Base-by-base conservation (phyloP, 1,140 invertebrate genomes). In the Neuroterus valhalla region DNA sequence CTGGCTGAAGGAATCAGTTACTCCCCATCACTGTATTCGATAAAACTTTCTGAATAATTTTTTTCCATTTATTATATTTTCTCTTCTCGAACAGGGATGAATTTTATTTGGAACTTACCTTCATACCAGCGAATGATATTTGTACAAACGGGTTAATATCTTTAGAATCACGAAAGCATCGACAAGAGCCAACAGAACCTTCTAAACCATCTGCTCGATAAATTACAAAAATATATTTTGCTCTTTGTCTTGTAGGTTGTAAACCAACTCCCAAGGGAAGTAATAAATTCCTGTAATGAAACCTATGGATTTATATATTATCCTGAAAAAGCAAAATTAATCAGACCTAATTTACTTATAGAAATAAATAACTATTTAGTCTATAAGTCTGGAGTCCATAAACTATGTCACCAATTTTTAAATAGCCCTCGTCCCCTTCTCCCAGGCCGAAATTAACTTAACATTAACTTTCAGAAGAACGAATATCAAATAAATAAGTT, bases 201-300 rank as follows among this genome's bases (percentile, higher is more conserved):
- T 93, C 91, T 21, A 95, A 88, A 71, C 93, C 93, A 81, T 94
- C 93, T 2, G 93, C 93, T 74, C 91, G 88, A 86, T 94, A 94
- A 69, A 95, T 87, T 71, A 92, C 89, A 31, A 95, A 92, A 74
- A 92, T 89, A 82, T 93, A 94, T 70, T 90, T 89, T 4, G 93
- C 94, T 77, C 91, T 89, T 85, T 93, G 93, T 76, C 93, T 81
- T 14, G 26, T 62, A 31, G 76, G 86, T 93, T 90, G 38, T 89
- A 85, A 62, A 91, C 91, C 50, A 91, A 92, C 91, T 3, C 92
- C 93, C 23, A 93, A 91, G 1, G 94, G 94, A 50, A 95, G 88
- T 38, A 96, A 86, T 44, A 96, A 88, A 85, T 96, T 96, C 70
- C 95, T 96, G 79, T 46, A 69, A 74, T 62, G 72, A 81, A 79